phyloP scores from a whole-genome alignment of 2,888 invertebrate species.

The Orchestes rusci region DNA sequence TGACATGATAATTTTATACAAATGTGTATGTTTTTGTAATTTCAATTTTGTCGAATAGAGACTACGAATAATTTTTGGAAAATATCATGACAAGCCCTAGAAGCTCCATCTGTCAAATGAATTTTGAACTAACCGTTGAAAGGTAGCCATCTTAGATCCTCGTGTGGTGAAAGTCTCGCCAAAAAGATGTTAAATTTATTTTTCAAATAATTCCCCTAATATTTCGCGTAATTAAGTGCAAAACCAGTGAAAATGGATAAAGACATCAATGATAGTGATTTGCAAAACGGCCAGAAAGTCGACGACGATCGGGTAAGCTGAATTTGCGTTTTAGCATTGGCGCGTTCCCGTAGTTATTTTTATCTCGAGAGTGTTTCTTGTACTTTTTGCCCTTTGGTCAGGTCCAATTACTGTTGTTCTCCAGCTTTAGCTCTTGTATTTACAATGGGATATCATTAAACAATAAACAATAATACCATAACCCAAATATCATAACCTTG shows the following conservation, averaged over 20 bases:
- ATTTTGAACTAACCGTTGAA: neutral
- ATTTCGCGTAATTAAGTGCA: constrained; percentile 32
- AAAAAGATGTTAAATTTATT: constrained; percentile 38
- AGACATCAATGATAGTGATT: constrained; percentile 33
- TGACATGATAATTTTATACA: no score
- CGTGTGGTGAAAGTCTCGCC: constrained; percentile 41
- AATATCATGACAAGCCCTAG: no score
- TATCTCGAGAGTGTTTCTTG: constrained; percentile 17
- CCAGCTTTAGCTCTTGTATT: no score
- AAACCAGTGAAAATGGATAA: constrained; percentile 39
- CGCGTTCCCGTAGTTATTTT: constrained; percentile 22
- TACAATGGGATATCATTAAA: no score
- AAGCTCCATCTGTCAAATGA: neutral
- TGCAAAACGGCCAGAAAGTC: constrained; percentile 11
- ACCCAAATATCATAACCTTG: constrained; percentile 20
- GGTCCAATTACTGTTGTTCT: no score
- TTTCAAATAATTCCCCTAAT: constrained; percentile 29
- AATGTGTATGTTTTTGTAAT: no score
- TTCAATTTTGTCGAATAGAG: no score
- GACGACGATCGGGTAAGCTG: constrained; percentile 17
- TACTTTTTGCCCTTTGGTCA: constrained; percentile 19
- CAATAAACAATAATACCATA: no score
- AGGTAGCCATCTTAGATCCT: constrained; percentile 43
- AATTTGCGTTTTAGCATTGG: constrained; percentile 22
- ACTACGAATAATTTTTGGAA: no score